Evolutionary conservation across 1,140 invertebrate species (phyloP), one percentile per base, ranked within the genome.

Genomic region (Zaprionus lachaisei): DNA sequence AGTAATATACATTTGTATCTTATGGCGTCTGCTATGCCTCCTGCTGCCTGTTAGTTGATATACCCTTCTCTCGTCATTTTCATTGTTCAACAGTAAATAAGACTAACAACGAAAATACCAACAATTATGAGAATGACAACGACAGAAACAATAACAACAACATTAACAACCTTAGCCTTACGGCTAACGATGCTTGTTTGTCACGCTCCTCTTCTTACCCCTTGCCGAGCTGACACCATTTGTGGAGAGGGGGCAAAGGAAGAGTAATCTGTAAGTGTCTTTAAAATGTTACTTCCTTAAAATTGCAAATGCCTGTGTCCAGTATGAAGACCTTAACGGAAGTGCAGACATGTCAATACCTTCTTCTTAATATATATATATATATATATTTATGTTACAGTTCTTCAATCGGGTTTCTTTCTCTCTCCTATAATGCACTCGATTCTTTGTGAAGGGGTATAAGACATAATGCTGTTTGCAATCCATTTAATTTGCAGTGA

Each of bases 181-280:
- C n/a, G 49, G 56, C 63, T 73, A 73, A 77, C 75, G 70, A 73
- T 68, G 70, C 75, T 38, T 63, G 66, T 62, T 76, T 76, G 73
- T 76, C 72, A 71, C 47, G 24, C 2, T 38, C n/a, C 11, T 15
- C 31, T 20, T 17, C 20, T 20, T 14, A 63, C 44, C 61, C 47
- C n/a, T 65, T 54, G 38, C 20, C 17, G 28, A 22, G 41, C 5
- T 6, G 24, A 3, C 31, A 34, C 9, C 9, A 11, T 34, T 0
- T 34, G 9, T 11, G 31, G 3, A 9, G 31, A 34, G 31, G 3
- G 31, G 0, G 31, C 9, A 34, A 4, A 3, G n/a, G 22, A 4
- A 11, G 41, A 1, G 41, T n/a, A n/a, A 41, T 6, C 38, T 41
- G n/a, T 47, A 9, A 47, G 41, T 7, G 6, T 47, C 41, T 17